Evolutionary conservation across 2,888 invertebrate species (phyloP), one percentile per base, ranked within the genome.

Genomic region (Poecilobothrus nobilitatus): DNA sequence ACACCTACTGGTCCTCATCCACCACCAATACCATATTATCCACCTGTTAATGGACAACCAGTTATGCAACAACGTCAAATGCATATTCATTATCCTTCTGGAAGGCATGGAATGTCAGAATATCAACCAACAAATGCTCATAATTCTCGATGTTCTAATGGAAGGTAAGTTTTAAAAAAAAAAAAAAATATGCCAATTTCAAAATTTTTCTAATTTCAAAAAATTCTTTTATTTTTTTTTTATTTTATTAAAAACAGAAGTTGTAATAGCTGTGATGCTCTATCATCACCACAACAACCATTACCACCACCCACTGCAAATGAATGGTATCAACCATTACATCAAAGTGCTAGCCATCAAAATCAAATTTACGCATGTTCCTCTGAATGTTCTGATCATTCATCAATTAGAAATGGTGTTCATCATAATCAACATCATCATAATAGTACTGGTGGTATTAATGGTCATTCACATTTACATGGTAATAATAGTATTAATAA

Each of bases 321-420:
- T 68, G 78, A 77, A 44, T 81, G 81, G 81, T 81, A 81, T 71
- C 81, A 81, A 67, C 81, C 80, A 0, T 74, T 80, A 68, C 79
- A 77, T 71, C 71, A 75, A 9, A 79, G 79, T 68, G 74, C 78
- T 65, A 77, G 74, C 67, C 77, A 80, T 73, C 81, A 81, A 73
- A 73, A 75, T 71, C 75, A 73, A 73, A 81, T 82, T 73, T 82
- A 82, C 73, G 80, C 81, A 75, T 82, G 82, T 79, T 81, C 82
- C 75, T 82, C 82, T 69, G 82, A 82, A 73, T 82, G 82, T 69
- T 82, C 82, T n/a, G 82, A 82, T 73, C 78, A 81, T 74, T 81
- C 81, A 67, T 71, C 74, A 33, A 66, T 71, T 10, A 70, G 73
- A 20, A 73, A 73, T 66, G 27, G 27, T 27, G 27, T 27, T 69